Evolutionary conservation across 2,888 invertebrate species (phyloP).

Genomic region (Acanthosepion esculentum): DNA sequence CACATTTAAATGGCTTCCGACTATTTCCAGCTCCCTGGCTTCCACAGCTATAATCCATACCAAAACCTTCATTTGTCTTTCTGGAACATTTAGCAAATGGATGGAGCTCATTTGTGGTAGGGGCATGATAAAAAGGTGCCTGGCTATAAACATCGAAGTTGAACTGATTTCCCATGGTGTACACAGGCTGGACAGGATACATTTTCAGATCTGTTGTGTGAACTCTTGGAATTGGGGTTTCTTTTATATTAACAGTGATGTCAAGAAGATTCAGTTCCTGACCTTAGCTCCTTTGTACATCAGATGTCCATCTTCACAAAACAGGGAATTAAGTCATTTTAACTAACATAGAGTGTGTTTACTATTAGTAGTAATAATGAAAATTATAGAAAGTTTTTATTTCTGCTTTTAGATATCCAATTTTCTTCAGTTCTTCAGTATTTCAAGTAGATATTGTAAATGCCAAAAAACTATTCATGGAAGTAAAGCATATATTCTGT

Average conservation of each 20-base stretch:
- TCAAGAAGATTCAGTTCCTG: neutral
- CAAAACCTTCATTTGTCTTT: neutral
- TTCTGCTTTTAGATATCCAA: no score
- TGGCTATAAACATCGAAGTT: conserved; percentile 37
- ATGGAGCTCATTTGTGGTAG: neutral
- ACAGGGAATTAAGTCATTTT: no score
- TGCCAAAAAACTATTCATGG: neutral
- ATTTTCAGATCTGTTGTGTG: neutral
- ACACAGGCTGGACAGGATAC: conserved; percentile 36
- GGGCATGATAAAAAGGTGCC: neutral
- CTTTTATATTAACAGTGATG: neutral
- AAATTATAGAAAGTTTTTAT: no score
- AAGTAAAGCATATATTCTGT: neutral
- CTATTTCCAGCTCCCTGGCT: neutral
- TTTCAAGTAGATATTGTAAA: neutral
- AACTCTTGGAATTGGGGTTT: neutral
- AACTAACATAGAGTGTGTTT: no score
- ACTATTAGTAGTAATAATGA: no score
- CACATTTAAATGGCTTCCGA: conserved; percentile 38
- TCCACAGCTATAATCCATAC: neutral
- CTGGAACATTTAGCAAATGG: neutral
- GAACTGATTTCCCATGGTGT: conserved; percentile 20
- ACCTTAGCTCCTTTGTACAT: neutral
- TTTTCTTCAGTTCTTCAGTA: neutral
- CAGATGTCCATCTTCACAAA: neutral